Evolutionary conservation across 2,888 invertebrate species (phyloP).

Genomic region (Nebria brevicollis): DNA sequence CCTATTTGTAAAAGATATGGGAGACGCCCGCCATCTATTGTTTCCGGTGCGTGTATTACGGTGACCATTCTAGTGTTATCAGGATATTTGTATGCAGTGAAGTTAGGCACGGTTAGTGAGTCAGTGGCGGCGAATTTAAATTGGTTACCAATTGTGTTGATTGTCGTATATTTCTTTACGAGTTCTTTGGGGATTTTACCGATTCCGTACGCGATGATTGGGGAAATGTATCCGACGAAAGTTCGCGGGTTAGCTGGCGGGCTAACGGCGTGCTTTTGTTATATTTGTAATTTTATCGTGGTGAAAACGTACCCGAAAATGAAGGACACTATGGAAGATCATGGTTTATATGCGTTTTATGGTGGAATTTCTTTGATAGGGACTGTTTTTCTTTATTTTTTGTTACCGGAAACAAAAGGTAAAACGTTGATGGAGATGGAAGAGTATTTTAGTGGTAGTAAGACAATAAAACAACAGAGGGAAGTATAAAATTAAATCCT

Average conservation of each 20-base stretch:
- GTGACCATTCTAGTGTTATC: constrained; percentile 66
- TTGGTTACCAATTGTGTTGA: constrained; percentile 62
- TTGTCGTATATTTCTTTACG: constrained; percentile 65
- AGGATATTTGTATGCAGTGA: constrained; percentile 59
- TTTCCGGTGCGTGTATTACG: constrained; percentile 69
- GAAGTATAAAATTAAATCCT: neutral
- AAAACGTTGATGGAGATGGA: constrained; percentile 66
- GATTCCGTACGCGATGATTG: constrained; percentile 68
- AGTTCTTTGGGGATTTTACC: constrained; percentile 68
- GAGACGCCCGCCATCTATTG: constrained; percentile 67
- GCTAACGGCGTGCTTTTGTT: constrained; percentile 63
- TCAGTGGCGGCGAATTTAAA: constrained; percentile 53
- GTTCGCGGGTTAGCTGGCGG: constrained; percentile 67
- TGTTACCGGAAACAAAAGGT: constrained; percentile 67
- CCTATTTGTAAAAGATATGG: constrained; percentile 67
- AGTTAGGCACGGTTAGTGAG: constrained; percentile 53
- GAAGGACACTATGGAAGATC: constrained; percentile 59
- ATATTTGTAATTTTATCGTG: constrained; percentile 66
- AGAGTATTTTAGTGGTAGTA: constrained; percentile 59
- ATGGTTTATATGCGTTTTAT: constrained; percentile 66
- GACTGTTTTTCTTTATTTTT: constrained; percentile 63
- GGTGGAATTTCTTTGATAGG: constrained; percentile 63
- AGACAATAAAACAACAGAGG: constrained; percentile 24
- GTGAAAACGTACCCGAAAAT: constrained; percentile 66
- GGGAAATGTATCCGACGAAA: constrained; percentile 67